Base-by-base conservation (phyloP, 1,140 invertebrate species). In the Pogonognathellus flavescens region DNA sequence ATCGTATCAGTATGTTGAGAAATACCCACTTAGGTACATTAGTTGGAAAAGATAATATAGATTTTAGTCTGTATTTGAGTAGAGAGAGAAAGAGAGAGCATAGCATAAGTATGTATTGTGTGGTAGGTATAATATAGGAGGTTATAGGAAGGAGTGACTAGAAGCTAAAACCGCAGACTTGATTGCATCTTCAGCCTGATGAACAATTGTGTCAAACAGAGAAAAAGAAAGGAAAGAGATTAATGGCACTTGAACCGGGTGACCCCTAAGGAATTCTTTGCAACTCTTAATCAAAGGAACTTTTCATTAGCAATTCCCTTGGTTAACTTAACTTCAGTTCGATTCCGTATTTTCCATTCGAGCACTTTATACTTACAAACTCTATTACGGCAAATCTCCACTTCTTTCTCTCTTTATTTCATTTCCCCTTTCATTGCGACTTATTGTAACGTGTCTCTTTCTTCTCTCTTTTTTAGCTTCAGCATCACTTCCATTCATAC, bases 141-240 rank as follows among this genome's bases (percentile, higher is more conserved):
- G 53, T 55, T 31, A 52, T 31, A 22, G 57, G 41, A 41, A n/a
- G 31, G 52, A 82, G 31, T 31, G 80, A 82, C 57, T 55, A 57
- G 57, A 57, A 82, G 80, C 53, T 60, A 66, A 83, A 60, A 80
- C 83, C 49, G 70, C 55, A 60, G 70, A 53, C 49, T 82, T 85
- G 84, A 85, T 85, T 85, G 50, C 80, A 85, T 66, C 72, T 85
- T 70, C 59, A 80, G 81, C 53, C 81, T 86, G 82, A 85, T 84
- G 86, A 87, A 87, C 83, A 87, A 85, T 87, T 87, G 86, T 87
- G 86, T 87, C 86, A 87, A 87, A 87, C 59, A 86, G 72, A 31
- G 85, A 41, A 82, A 82, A 82, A 85, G 84, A 85, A 85, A 84
- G 76, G 84, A 85, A 76, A 60, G 86, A 87, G 86, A 87, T 87